These are phyloP conservation scores for Fringilla coelebs DNA, from an alignment of 2,797 vertebrate species.

Conservation along the genomic window DNA sequence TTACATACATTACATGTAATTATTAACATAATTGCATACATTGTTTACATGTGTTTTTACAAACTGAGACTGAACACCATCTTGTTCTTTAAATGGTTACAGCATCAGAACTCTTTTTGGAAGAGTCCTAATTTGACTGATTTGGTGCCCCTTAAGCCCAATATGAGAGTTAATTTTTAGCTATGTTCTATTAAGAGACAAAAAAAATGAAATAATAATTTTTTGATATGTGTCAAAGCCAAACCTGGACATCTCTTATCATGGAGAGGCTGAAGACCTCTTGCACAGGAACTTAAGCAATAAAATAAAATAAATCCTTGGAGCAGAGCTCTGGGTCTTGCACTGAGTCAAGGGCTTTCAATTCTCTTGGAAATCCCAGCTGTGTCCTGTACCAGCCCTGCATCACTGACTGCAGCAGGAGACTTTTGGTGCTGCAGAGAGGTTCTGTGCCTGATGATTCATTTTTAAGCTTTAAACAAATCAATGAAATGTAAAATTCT, in stretches of 20 bases:
- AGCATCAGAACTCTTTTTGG: neutral
- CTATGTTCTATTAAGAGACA: neutral
- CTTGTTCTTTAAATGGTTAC: neutral
- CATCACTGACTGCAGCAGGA: neutral
- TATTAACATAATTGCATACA: too few species aligned
- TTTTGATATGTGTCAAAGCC: neutral
- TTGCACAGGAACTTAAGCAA: neutral
- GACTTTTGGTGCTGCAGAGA: neutral
- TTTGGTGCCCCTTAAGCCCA: neutral
- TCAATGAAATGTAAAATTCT: slow-evolving; percentile 40
- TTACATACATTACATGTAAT: too few species aligned
- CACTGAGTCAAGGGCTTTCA: neutral
- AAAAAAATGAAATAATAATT: neutral
- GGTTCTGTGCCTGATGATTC: neutral
- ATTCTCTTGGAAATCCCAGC: neutral
- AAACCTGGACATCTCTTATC: neutral
- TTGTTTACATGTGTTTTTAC: neutral
- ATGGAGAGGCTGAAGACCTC: neutral
- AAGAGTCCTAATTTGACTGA: neutral
- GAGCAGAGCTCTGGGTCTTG: neutral
- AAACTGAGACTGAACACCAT: neutral
- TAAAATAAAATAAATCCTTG: neutral
- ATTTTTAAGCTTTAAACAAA: slow-evolving; percentile 32
- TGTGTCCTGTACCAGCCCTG: neutral
- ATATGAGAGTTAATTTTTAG: neutral